phyloP scores from a whole-genome alignment of 2,797 vertebrate species.

The Catharus ustulatus region DNA sequence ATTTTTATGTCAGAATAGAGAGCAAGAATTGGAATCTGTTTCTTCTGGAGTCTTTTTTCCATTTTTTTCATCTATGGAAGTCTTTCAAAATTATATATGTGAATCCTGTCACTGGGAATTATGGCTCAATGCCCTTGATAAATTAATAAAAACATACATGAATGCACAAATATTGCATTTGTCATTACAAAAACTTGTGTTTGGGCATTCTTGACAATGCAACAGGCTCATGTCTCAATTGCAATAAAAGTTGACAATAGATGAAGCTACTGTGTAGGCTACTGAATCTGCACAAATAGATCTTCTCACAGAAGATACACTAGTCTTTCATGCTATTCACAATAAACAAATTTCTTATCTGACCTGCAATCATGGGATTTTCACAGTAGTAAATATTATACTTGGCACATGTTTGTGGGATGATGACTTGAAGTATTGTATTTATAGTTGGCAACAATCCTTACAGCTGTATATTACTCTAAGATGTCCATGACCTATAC shows the following conservation, averaged over 20 bases:
- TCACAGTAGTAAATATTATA: not conserved
- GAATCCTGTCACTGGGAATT: not conserved
- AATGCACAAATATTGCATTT: not conserved
- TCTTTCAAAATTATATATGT: not conserved
- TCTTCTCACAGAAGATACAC: slow-evolving; percentile 5
- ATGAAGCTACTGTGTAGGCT: not conserved
- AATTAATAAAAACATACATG: not conserved
- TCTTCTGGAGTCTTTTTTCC: not conserved
- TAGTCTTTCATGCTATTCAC: not conserved
- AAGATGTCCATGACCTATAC: slow-evolving; percentile 7
- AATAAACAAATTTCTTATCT: not conserved
- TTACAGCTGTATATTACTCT: not conserved
- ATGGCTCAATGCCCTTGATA: not conserved
- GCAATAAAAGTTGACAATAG: not conserved
- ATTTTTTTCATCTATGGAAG: not conserved
- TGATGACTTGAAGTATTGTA: not conserved
- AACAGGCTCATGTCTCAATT: not conserved
- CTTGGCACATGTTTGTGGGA: not conserved
- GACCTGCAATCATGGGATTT: not conserved
- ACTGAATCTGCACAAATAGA: slow-evolving; percentile 4
- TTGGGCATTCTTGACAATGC: not conserved
- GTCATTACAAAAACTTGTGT: not conserved
- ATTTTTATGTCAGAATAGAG: not conserved
- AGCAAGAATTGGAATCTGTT: not conserved
- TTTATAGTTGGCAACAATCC: not conserved